Conservation (phyloP, 2,888 invertebrate genomes). For the Caenorhabditis zanzibari region DNA sequence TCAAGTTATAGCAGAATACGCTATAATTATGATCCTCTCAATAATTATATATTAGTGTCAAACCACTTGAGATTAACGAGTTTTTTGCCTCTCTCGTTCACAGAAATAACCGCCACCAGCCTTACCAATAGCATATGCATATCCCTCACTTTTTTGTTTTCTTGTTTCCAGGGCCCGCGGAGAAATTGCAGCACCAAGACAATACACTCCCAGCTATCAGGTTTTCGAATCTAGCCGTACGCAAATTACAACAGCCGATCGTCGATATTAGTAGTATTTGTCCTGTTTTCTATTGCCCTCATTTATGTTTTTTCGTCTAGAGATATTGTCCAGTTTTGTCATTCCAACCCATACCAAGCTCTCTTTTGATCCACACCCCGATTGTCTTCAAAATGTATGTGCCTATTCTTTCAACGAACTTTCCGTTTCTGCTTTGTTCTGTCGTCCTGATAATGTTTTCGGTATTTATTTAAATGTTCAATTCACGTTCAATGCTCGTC, state of each 20-base stretch:
- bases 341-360: constrained; percentile 17
- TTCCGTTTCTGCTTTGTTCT: constrained; percentile 42
- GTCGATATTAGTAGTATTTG: constrained; percentile 63
- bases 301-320: neutral
- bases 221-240: constrained; percentile 66
- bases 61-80: constrained; percentile 51
- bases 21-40: constrained; percentile 21
- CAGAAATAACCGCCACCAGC: constrained; percentile 5
- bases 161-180: constrained; percentile 64
- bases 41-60: constrained; percentile 53
- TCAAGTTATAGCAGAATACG: neutral
- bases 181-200: constrained; percentile 58
- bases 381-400: constrained; percentile 50
- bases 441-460: constrained; percentile 5
- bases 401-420: constrained; percentile 56
- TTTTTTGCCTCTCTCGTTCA: constrained; percentile 17
- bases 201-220: constrained; percentile 67
- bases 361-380: constrained; percentile 30
- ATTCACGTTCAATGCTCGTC: constrained; percentile 44
- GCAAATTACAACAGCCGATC: constrained; percentile 62
- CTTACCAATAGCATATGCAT: too few species aligned
- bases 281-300: constrained; percentile 9
- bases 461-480: constrained; percentile 53
- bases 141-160: constrained; percentile 1
- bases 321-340: constrained; percentile 28